Conservation (phyloP, 1,140 invertebrate genomes). For the Calliphora vicina region DNA sequence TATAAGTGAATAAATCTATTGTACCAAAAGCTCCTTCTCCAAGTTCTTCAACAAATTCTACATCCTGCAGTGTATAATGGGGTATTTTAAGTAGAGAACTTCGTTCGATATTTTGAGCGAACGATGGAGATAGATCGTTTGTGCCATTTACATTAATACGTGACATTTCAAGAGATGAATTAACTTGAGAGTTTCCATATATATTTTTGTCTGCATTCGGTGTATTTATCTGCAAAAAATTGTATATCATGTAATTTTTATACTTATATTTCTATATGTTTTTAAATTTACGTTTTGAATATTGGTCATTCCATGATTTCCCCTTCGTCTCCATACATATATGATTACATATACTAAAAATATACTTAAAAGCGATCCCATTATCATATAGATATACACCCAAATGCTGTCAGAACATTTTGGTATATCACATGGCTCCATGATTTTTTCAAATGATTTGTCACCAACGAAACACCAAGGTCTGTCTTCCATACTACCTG, state of each 20-base stretch:
- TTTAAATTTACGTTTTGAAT: slow-evolving; percentile 67
- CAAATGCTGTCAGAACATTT: slow-evolving; percentile 78
- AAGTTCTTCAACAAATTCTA: slow-evolving; percentile 91
- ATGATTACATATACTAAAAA: slow-evolving; percentile 62
- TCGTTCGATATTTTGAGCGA: slow-evolving; percentile 61
- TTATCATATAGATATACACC: slow-evolving; percentile 67
- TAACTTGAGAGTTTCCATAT: slow-evolving; percentile 74
- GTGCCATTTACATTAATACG: slow-evolving; percentile 41
- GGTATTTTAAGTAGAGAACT: slow-evolving; percentile 70
- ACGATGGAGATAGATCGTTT: slow-evolving; percentile 35
- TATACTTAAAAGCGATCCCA: slow-evolving; percentile 60
- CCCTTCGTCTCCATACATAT: slow-evolving; percentile 67
- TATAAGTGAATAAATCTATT: not conserved
- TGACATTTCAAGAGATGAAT: slow-evolving; percentile 80
- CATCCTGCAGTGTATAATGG: slow-evolving; percentile 78
- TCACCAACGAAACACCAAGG: slow-evolving; percentile 94
- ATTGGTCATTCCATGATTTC: slow-evolving; percentile 68
- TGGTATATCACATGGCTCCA: slow-evolving; percentile 82
- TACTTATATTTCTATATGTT: not conserved
- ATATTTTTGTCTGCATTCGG: slow-evolving; percentile 81
- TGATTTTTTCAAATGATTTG: slow-evolving; percentile 68
- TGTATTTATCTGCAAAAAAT: slow-evolving; percentile 66
- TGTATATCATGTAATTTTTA: slow-evolving; percentile 28
- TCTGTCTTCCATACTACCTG: slow-evolving; percentile 75
- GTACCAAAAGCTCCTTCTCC: slow-evolving; percentile 95